Conservation (phyloP, 2,113 vertebrate genomes). For the Chaetodon auriga region DNA sequence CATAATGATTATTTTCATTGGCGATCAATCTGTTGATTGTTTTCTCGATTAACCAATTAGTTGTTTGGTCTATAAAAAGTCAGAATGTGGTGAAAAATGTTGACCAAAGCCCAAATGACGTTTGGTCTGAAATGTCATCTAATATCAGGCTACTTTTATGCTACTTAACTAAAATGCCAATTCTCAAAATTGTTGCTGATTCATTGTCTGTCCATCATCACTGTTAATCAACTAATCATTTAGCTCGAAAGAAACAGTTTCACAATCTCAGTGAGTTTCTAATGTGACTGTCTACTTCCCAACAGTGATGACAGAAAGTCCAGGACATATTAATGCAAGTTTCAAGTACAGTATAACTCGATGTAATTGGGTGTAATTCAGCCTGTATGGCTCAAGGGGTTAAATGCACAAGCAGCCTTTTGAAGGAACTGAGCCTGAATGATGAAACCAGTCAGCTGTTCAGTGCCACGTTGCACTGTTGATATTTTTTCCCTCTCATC, state of each 20-base stretch:
- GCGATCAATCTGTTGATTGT: too few species aligned
- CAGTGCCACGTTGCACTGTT: slow-evolving; percentile 82
- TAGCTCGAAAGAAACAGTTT: neutral
- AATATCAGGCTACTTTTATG: too few species aligned
- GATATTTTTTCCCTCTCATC: slow-evolving; percentile 58
- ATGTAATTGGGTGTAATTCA: neutral
- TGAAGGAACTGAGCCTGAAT: slow-evolving; percentile 51
- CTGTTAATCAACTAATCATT: neutral
- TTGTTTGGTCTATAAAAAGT: too few species aligned
- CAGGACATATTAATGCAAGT: neutral
- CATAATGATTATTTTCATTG: too few species aligned
- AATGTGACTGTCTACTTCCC: neutral
- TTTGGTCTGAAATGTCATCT: too few species aligned
- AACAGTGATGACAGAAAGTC: neutral
- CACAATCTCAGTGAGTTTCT: neutral
- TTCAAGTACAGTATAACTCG: neutral
- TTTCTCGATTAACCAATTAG: too few species aligned
- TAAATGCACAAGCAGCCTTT: slow-evolving; percentile 27
- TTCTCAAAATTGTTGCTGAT: too few species aligned
- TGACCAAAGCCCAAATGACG: too few species aligned
- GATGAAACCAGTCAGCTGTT: slow-evolving; percentile 75
- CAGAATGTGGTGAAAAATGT: too few species aligned
- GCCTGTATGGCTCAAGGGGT: slow-evolving; percentile 28
- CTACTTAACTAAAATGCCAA: too few species aligned
- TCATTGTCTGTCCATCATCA: neutral